Evolutionary conservation across 2,797 vertebrate species (phyloP), one percentile per base, ranked within the genome.

Genomic region (Phrynocephalus forsythii): DNA sequence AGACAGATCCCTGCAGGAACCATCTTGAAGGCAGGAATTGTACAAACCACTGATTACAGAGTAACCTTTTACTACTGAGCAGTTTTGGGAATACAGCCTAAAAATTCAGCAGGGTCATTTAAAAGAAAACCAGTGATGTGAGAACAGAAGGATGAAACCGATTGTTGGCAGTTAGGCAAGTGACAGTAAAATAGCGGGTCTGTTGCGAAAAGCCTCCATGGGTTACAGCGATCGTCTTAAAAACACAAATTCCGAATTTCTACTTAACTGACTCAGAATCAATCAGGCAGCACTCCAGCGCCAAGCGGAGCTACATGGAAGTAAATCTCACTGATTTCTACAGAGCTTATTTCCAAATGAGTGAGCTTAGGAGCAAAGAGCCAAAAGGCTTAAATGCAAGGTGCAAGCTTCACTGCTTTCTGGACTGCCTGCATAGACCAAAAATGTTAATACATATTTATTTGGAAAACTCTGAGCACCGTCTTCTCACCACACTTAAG

Each of bases 401-500:
- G n/a, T n/a, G 56, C 77, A 86, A 60, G 66, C 76, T 52, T 79
- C 22, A 33, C 13, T 86, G 44, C 5, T 79, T 86, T 60, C 24
- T 79, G 68, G 50, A 72, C 71, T 80, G 68, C n/a, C 2, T 8
- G 1, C 26, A 81, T 26, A 13, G 63, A 44, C 9, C n/a, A 71
- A 79, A 71, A 79, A 79, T 28, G 48, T 71, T 56, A 72, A 83
- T 72, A 44, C 30, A 28, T n/a, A 85, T 79, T 85, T 85, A 26
- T 86, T 72, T 79, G 1, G 84, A 86, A 24, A 38, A 24, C 22
- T 86, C 56, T 71, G 50, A 44, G 60, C 73, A 80, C n/a, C 78
- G 63, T 86, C 52, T 86, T 86, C 72, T 63, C 85, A 7, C 67
- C 30, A 18, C 30, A 80, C 68, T 81, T 80, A 81, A 80, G 63